phyloP scores from a whole-genome alignment of 2,888 invertebrate genomes.

The Aleiodes alternator region DNA sequence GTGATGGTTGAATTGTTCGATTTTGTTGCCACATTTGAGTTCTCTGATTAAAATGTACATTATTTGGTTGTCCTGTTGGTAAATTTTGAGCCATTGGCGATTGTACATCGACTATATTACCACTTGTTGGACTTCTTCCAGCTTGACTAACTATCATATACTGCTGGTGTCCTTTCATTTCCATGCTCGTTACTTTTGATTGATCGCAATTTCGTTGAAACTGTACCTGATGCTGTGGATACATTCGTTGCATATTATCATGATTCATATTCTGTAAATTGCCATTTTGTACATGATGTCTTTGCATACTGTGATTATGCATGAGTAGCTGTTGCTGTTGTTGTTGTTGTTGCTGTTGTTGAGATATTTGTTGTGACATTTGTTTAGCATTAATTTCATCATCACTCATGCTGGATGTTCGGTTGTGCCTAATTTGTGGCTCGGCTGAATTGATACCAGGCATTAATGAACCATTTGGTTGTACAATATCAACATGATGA shows the following conservation, averaged over 20 bases:
- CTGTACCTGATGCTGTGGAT: constrained; percentile 67
- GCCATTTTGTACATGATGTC: constrained; percentile 69
- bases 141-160: constrained; percentile 65
- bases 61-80: constrained; percentile 64
- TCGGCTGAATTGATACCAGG: constrained; percentile 63
- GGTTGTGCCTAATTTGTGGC: constrained; percentile 65
- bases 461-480: constrained; percentile 64
- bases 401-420: constrained; percentile 59
- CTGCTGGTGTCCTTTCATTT: constrained; percentile 59
- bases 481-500: constrained; percentile 70
- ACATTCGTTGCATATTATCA: constrained; percentile 67
- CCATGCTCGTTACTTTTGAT: constrained; percentile 61
- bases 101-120: constrained; percentile 66
- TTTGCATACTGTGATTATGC: constrained; percentile 68
- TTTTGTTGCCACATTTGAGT: constrained; percentile 81
- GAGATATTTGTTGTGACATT: constrained; percentile 65
- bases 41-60: constrained; percentile 72
- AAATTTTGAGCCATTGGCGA: constrained; percentile 58
- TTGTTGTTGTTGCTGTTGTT: constrained; percentile 65
- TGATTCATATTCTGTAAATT: constrained; percentile 60
- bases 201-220: constrained; percentile 71
- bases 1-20: constrained; percentile 59
- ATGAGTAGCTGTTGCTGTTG: constrained; percentile 65
- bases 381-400: constrained; percentile 67
- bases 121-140: constrained; percentile 65